These are phyloP conservation scores for Achatina immaculata DNA, from an alignment of 1,140 invertebrate species.

Conservation along the genomic window DNA sequence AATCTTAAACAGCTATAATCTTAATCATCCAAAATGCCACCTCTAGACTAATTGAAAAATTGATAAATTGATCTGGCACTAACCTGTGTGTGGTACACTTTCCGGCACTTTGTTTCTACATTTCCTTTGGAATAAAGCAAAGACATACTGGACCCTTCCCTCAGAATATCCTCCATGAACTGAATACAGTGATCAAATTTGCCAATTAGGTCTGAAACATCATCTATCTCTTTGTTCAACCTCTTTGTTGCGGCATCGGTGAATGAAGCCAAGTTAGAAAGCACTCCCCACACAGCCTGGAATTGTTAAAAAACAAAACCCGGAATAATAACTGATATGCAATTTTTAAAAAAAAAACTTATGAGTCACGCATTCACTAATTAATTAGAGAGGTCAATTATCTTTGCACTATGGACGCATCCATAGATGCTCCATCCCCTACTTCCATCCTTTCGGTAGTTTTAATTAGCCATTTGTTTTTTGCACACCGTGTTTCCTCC, in stretches of 20 bases:
- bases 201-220: slow-evolving; percentile 44
- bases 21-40: no score
- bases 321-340: no score
- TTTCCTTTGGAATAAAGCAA: slow-evolving; percentile 51
- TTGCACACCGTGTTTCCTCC: no score
- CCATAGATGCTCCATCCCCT: no score
- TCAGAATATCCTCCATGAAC: slow-evolving; percentile 83
- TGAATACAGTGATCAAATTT: slow-evolving; percentile 83
- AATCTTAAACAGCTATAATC: no score
- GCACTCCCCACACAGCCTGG: slow-evolving; percentile 41
- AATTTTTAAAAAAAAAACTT: not conserved
- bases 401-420: no score
- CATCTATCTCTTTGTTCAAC: slow-evolving; percentile 82
- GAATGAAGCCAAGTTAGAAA: slow-evolving; percentile 43
- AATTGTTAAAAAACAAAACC: not conserved
- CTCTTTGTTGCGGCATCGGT: slow-evolving; percentile 46
- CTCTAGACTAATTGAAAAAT: no score
- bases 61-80: not conserved
- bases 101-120: slow-evolving; percentile 45
- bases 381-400: no score
- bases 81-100: slow-evolving; percentile 42
- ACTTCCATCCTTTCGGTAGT: no score
- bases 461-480: no score
- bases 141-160: slow-evolving; percentile 85
- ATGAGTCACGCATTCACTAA: no score